phyloP scores from a whole-genome alignment of 2,888 invertebrate species.

The Drosophila anceps region DNA sequence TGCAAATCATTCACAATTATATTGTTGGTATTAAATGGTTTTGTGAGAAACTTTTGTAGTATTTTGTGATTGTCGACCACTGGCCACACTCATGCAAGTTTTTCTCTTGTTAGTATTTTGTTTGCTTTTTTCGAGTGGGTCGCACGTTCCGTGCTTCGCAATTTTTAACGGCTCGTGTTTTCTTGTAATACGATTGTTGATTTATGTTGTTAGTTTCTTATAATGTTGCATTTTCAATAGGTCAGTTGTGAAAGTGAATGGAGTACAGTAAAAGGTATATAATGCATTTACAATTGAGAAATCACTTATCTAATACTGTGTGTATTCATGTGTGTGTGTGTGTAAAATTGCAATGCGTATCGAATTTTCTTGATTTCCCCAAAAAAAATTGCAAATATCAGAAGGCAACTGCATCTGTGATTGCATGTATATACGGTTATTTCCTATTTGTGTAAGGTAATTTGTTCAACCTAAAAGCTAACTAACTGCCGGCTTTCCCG shows the following conservation, averaged over 20 bases:
- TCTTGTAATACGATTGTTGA: conserved; percentile 25
- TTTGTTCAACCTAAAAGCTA: conserved; percentile 1
- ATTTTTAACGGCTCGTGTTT: conserved; percentile 25
- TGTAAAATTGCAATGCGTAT: conserved; percentile 69
- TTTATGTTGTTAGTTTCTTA: conserved; percentile 17
- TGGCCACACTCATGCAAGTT: conserved; percentile 34
- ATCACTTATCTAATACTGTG: not conserved
- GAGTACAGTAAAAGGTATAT: not conserved
- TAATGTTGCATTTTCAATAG: conserved; percentile 3
- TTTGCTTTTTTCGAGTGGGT: conserved; percentile 25
- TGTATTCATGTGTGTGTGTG: conserved; percentile 18
- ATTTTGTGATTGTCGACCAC: not conserved
- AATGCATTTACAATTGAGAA: conserved; percentile 6
- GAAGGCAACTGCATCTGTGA: conserved; percentile 12
- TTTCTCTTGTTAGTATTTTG: conserved; percentile 39
- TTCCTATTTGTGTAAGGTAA: conserved; percentile 52
- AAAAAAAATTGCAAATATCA: conserved; percentile 34
- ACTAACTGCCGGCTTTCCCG: conserved; percentile 33
- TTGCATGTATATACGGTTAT: conserved; percentile 54
- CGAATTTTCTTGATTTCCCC: conserved; percentile 70
- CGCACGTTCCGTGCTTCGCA: not conserved
- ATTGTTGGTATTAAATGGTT: not conserved
- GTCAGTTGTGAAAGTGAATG: conserved; percentile 1
- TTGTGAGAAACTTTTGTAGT: conserved; percentile 6
- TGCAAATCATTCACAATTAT: not conserved